Conservation (phyloP, 2,113 vertebrate species). For the Telmatochromis brachygnathus region DNA sequence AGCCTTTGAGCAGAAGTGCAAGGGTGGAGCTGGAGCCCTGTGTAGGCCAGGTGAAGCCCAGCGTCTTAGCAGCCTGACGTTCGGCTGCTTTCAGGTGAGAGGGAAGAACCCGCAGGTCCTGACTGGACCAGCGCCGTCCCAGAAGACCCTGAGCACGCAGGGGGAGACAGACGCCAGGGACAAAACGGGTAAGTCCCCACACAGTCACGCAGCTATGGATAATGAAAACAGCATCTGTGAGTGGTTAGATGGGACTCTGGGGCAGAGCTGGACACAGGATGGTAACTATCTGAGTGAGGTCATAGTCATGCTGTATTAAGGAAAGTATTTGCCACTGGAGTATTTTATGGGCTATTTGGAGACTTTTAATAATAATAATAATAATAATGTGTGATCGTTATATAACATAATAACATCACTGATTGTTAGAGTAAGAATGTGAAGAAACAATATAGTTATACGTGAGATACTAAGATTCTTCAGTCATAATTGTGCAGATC, state of each 20-base stretch:
- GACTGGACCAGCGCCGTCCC: conserved; percentile 70
- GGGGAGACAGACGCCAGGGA: not conserved
- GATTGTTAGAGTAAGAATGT: not conserved
- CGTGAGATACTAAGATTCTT: not conserved
- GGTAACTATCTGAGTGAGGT: not conserved
- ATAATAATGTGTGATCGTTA: not conserved
- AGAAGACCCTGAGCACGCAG: conserved; percentile 54
- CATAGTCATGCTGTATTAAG: not conserved
- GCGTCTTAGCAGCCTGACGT: conserved; percentile 87
- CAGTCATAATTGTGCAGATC: not conserved
- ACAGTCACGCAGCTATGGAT: not conserved
- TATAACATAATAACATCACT: not conserved
- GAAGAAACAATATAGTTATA: not conserved
- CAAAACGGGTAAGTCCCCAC: conserved; percentile 4
- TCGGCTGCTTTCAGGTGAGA: conserved; percentile 89
- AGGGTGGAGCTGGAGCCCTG: conserved; percentile 14
- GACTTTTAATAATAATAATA: not conserved
- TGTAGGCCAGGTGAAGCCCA: conserved; percentile 80
- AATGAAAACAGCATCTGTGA: not conserved
- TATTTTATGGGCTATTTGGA: not conserved
- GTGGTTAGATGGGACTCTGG: not conserved
- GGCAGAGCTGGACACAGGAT: not conserved
- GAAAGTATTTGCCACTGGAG: not conserved
- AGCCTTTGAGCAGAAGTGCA: conserved; percentile 76
- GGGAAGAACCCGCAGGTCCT: conserved; percentile 82